Evolutionary conservation across 2,113 vertebrate species (phyloP), one percentile per base, ranked within the genome.

Genomic region (Pituophis catenifer): DNA sequence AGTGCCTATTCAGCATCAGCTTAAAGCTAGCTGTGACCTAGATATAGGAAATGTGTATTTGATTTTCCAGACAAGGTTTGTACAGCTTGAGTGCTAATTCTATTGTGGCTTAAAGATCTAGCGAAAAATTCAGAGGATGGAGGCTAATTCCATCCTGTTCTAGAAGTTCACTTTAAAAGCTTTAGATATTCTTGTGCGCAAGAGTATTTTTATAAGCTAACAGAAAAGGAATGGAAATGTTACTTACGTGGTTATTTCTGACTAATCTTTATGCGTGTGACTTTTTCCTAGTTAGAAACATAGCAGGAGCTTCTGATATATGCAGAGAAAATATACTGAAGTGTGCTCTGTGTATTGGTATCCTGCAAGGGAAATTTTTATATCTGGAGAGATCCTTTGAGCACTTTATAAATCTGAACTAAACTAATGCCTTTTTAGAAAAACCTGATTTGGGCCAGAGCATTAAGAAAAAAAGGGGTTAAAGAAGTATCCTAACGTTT

Each of bases 391-490:
- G 89, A 62, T n/a, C 21, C 54, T 91, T 90, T 54, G 58, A 94
- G 52, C 93, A 94, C 8, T 92, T 95, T 81, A 33, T 88, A 2
- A 93, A 88, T n/a, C 62, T 65, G 2, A 21, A 55, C 11, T 50
- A 88, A 92, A 93, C 33, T 86, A 19, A 2, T 53, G 90, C 87
- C 88, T 65, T 13, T 65, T 65, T 24, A n/a, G 86, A 88, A 92
- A 94, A 55, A 85, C 29, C 90, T 91, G 57, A 50, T 0, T 88
- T 91, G 17, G 91, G 86, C 55, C 85, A 38, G 0, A 11, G 10
- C 29, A n/a, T 90, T 93, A 93, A 90, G 23, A 93, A 50, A 94
- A 94, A 38, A 94, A 89, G 91, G 55, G 48, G 91, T 94, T 88
- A 38, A 2, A 24, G 53, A 75, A 10, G 44, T 81, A 29, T 2